Evolutionary conservation across 2,113 vertebrate genomes (phyloP).

Genomic region (Petroica traversi): DNA sequence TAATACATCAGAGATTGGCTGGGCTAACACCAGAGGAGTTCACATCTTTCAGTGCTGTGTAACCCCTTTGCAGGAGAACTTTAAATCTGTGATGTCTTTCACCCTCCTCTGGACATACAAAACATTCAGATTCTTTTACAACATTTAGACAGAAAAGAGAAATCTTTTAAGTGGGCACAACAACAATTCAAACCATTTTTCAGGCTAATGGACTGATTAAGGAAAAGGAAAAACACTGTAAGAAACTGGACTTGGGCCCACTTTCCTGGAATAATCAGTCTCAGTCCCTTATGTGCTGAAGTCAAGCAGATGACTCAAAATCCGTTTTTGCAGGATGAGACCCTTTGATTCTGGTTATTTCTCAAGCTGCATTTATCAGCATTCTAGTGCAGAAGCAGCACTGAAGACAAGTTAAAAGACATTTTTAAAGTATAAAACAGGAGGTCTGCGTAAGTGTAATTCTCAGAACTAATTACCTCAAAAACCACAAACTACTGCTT

Average conservation of each 20-base stretch:
- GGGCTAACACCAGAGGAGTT: neutral
- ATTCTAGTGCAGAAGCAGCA: neutral
- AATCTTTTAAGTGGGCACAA: neutral
- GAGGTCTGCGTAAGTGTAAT: neutral
- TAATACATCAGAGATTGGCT: neutral
- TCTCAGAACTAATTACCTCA: neutral
- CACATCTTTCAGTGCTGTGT: neutral
- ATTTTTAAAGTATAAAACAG: neutral
- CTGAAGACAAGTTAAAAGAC: neutral
- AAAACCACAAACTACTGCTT: neutral
- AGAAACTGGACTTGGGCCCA: neutral
- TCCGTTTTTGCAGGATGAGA: neutral
- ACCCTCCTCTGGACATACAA: neutral
- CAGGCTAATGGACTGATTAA: neutral
- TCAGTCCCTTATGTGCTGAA: neutral
- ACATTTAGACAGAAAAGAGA: neutral
- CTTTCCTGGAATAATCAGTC: neutral
- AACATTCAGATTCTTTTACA: neutral
- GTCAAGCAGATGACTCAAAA: neutral
- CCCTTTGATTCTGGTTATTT: neutral
- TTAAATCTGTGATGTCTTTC: neutral
- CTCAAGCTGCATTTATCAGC: neutral
- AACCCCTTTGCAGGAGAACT: neutral
- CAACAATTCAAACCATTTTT: neutral
- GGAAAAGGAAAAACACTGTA: neutral